Evolutionary conservation across 2,113 vertebrate genomes (phyloP).

Genomic region (Myanophis thanlyinensis): DNA sequence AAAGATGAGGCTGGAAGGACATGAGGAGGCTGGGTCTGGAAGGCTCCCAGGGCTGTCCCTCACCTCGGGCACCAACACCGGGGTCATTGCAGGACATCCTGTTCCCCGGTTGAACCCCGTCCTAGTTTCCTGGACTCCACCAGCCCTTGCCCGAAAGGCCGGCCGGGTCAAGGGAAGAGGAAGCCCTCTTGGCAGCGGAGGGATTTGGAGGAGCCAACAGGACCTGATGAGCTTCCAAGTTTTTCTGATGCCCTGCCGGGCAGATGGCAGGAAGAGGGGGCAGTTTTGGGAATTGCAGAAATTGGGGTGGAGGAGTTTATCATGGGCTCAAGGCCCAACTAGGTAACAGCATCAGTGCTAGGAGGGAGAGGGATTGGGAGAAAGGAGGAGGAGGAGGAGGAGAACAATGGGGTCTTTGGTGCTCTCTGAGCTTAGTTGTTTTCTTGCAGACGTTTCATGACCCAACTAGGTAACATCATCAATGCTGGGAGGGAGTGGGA

Average conservation of each 20-base stretch:
- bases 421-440: too few relatives aligned
- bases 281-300: background rate
- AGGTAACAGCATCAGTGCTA: too few relatives aligned
- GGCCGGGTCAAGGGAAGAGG: conserved; percentile 4
- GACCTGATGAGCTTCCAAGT: background rate
- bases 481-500: too few relatives aligned
- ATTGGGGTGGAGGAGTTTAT: background rate
- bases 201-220: background rate
- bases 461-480: too few relatives aligned
- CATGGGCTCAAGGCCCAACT: too few relatives aligned
- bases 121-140: background rate
- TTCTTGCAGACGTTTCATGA: too few relatives aligned
- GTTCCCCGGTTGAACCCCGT: background rate
- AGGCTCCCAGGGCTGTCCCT: background rate
- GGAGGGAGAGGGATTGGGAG: too few relatives aligned
- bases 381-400: too few relatives aligned
- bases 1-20: background rate
- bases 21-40: background rate
- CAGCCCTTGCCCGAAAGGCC: accelerated
- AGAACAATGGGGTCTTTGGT: too few relatives aligned
- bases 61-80: background rate
- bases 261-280: background rate
- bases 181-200: background rate
- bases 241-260: background rate
- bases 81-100: background rate